Evolutionary conservation across 2,113 vertebrate species (phyloP).

Genomic region (Trematocara macrostoma): DNA sequence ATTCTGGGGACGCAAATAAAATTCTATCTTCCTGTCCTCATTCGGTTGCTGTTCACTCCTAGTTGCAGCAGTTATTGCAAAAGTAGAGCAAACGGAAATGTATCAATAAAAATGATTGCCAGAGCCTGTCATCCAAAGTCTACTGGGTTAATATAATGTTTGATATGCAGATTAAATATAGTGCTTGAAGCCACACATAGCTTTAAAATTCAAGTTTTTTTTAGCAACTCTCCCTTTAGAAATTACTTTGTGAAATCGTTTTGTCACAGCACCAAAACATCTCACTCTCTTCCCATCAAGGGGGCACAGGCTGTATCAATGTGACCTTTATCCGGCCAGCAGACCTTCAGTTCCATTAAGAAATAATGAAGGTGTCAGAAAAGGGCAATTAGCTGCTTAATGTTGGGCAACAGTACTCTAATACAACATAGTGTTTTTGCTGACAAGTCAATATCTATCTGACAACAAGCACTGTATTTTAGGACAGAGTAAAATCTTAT

Average conservation of each 20-base stretch:
- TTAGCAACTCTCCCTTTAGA: not conserved
- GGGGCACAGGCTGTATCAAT: conserved; percentile 17
- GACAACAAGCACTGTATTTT: not conserved
- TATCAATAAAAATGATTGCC: not conserved
- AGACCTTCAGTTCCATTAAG: conserved; percentile 60
- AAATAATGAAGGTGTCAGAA: conserved; percentile 70
- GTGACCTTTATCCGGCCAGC: conserved; percentile 68
- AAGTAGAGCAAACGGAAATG: not conserved
- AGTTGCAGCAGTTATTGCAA: not conserved
- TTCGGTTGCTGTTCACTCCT: not conserved
- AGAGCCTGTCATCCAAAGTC: not conserved
- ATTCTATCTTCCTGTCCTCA: not conserved
- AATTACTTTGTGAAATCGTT: conserved; percentile 29
- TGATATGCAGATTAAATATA: conserved; percentile 15
- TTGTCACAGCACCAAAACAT: conserved; percentile 36
- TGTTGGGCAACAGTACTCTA: conserved; percentile 63
- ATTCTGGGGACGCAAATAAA: conserved; percentile 9
- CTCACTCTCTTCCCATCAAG: conserved; percentile 21
- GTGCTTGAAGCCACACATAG: not conserved
- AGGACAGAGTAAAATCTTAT: not conserved
- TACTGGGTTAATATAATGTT: not conserved
- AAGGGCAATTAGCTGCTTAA: conserved; percentile 74
- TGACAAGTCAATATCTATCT: conserved; percentile 56
- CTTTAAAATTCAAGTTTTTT: conserved; percentile 14
- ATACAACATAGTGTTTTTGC: conserved; percentile 45